Evolutionary conservation across 2,888 invertebrate species (phyloP).

Genomic region (Pachymerium ferrugineum): DNA sequence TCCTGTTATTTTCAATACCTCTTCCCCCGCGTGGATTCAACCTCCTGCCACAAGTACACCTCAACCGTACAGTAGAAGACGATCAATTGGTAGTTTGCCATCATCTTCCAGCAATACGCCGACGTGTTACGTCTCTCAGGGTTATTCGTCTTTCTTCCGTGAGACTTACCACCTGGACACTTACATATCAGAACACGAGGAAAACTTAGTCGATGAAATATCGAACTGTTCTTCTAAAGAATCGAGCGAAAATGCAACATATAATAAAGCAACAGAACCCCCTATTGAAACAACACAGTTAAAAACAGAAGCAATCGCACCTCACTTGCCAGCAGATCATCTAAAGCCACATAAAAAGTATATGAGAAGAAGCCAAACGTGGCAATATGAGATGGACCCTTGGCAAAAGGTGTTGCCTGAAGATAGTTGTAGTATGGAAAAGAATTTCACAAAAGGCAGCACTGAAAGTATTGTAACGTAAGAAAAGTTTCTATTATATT

Average conservation of each 20-base stretch:
- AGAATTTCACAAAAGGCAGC: slow-evolving; percentile 33
- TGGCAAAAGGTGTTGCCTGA: slow-evolving; percentile 24
- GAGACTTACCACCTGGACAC: slow-evolving; percentile 31
- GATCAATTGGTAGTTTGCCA: slow-evolving; percentile 47
- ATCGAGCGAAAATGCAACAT: too few relatives aligned
- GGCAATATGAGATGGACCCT: slow-evolving; percentile 38
- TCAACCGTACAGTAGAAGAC: slow-evolving; percentile 45
- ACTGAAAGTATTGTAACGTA: slow-evolving; percentile 36
- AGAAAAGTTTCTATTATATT: background rate
- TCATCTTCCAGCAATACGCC: background rate
- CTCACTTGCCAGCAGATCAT: slow-evolving; percentile 22
- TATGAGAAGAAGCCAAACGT: slow-evolving; percentile 38
- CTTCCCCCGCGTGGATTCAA: slow-evolving; percentile 37
- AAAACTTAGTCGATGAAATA: slow-evolving; percentile 7
- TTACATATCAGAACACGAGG: slow-evolving; percentile 33
- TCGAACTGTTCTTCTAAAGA: background rate
- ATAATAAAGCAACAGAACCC: background rate
- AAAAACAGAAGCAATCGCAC: slow-evolving; percentile 34
- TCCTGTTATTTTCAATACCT: background rate
- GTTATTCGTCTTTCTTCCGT: slow-evolving; percentile 46
- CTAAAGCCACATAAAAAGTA: slow-evolving; percentile 34
- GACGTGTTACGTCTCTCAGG: slow-evolving; percentile 27
- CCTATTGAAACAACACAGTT: slow-evolving; percentile 38
- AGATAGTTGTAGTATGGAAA: background rate
- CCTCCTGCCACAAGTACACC: slow-evolving; percentile 37